Evolutionary conservation across 2,888 invertebrate species (phyloP), one percentile per base, ranked within the genome.

Genomic region (Morpho achilles): DNA sequence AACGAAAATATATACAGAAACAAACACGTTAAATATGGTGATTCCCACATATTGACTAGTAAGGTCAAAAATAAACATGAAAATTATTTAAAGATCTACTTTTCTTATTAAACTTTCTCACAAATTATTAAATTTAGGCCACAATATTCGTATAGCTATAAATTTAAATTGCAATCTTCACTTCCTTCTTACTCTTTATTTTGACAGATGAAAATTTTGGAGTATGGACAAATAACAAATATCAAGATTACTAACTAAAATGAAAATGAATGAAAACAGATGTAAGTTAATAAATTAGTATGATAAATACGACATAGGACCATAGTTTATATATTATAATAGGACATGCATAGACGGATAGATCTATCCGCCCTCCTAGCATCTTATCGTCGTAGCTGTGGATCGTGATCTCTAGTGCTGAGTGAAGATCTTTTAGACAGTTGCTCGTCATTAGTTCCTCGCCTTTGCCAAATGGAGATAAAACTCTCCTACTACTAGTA

Each of bases 1-100:
- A 94, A 93, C 67, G 94, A 94, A 80, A 95, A 92, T 76, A 94
- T 91, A 80, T 95, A 95, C 73, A 95, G 82, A 75, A 93, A 91
- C 84, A 94, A 91, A 88, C 93, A 93, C 75, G 89, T 90, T 77
- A 92, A 79, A 82, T 92, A 91, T 77, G 92, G 91, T 70, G 89
- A 88, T 72, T 92, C 91, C 81, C 90, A 86, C 91, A 91, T 92
- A 84, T 85, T 91, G 76, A 69, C 76, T 65, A 75, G 72, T 75
- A 67, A 69, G 68, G 68, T 71, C 69, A 67, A 73, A 75, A 74
- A 75, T 70, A 80, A 72, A 77, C 83, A 84, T 84, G 76, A 73
- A 82, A 78, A 75, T 63, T 66, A 68, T 58, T 75, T 75, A 60
- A 63, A 67, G 65, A 67, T 65, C 65, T 67, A 69, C 69, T 69